These are phyloP conservation scores for Agrotis ipsilon DNA, from an alignment of 2,888 invertebrate genomes.

Conservation along the genomic window DNA sequence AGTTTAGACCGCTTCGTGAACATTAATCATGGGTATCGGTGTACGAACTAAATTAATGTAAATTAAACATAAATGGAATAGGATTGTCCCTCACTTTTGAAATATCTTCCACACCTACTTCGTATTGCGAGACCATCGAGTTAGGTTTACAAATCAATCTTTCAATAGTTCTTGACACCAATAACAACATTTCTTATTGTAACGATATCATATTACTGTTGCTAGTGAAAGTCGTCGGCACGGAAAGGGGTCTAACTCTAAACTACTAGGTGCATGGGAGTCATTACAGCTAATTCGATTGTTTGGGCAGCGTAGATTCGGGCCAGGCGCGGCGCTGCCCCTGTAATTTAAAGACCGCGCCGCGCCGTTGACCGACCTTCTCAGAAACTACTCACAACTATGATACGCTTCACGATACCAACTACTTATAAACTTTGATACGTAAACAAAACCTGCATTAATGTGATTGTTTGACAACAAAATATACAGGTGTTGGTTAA, in stretches of 20 bases:
- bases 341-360: slow-evolving; percentile 85
- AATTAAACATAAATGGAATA: slow-evolving; percentile 57
- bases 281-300: slow-evolving; percentile 88
- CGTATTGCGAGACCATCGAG: not conserved
- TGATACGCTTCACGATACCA: slow-evolving; percentile 63
- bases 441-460: slow-evolving; percentile 68
- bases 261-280: slow-evolving; percentile 70
- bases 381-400: slow-evolving; percentile 75
- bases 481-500: not conserved
- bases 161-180: slow-evolving; percentile 32
- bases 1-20: slow-evolving; percentile 72
- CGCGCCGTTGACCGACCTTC: slow-evolving; percentile 71
- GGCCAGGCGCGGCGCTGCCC: slow-evolving; percentile 81
- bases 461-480: slow-evolving; percentile 34
- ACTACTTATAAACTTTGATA: slow-evolving; percentile 67
- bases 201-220: slow-evolving; percentile 41
- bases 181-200: slow-evolving; percentile 38
- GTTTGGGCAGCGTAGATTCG: slow-evolving; percentile 88
- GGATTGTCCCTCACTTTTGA: slow-evolving; percentile 1
- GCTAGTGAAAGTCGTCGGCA: slow-evolving; percentile 60
- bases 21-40: slow-evolving; percentile 77
- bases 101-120: not conserved
- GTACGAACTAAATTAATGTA: slow-evolving; percentile 72
- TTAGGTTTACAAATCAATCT: slow-evolving; percentile 20
- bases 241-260: slow-evolving; percentile 50